phyloP scores from a whole-genome alignment of 2,797 vertebrate species.

The Holocentrus rufus region DNA sequence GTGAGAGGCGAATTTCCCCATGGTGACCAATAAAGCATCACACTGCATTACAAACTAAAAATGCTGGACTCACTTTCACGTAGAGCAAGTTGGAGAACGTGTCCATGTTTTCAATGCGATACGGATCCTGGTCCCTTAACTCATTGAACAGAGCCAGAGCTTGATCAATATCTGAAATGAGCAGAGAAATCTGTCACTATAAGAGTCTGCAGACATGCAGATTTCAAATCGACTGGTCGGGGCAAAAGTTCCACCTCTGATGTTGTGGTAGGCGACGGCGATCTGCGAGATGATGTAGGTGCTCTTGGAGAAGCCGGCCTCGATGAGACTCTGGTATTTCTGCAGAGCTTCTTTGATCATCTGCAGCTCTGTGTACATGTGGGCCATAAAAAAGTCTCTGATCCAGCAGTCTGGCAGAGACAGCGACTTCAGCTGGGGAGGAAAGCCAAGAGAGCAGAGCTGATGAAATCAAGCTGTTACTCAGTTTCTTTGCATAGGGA shows the following conservation, averaged over 20 bases:
- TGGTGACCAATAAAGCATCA: too few relatives aligned
- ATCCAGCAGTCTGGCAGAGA: conserved; percentile 98
- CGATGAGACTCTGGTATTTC: conserved; percentile 97
- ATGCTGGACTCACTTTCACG: conserved; percentile 87
- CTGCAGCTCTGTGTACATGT: conserved; percentile 99
- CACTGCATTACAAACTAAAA: not conserved
- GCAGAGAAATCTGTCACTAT: not conserved
- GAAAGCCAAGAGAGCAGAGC: not conserved
- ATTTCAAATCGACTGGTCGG: not conserved
- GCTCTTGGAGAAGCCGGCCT: conserved; percentile 97
- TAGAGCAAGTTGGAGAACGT: conserved; percentile 98
- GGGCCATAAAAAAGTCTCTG: conserved; percentile 98
- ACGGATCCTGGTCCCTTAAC: conserved; percentile 95
- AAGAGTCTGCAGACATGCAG: not conserved
- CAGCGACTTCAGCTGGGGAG: conserved; percentile 91
- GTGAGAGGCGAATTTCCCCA: not conserved
- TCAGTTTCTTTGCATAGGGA: not conserved
- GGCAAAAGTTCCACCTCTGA: conserved; percentile 85
- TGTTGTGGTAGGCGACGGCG: conserved; percentile 98
- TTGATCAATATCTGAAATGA: conserved; percentile 93
- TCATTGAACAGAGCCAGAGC: conserved; percentile 96
- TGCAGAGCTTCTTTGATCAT: conserved; percentile 98
- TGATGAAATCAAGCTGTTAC: not conserved
- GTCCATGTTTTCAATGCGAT: conserved; percentile 99
- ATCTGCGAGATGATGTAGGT: conserved; percentile 99